Evolutionary conservation across 2,113 vertebrate genomes (phyloP).

Genomic region (Mus spicilegus): DNA sequence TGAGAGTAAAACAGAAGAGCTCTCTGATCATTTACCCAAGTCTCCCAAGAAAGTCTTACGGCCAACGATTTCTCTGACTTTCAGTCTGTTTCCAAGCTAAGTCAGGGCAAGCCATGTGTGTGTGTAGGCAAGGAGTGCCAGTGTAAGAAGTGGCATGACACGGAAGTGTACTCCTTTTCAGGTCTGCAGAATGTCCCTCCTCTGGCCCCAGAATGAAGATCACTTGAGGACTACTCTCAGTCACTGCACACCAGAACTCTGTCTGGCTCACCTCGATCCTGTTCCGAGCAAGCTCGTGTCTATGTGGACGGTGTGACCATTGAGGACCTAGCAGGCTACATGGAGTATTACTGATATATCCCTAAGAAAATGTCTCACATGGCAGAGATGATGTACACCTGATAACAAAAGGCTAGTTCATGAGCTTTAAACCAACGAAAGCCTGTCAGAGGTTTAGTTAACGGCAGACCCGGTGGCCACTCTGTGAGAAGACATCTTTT

Average conservation of each 20-base stretch:
- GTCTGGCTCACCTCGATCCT: constrained; percentile 94
- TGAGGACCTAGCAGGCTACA: constrained; percentile 98
- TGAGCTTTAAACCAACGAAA: constrained; percentile 77
- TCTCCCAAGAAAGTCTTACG: constrained; percentile 77
- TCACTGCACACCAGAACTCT: constrained; percentile 90
- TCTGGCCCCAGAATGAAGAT: constrained; percentile 88
- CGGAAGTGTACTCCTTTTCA: constrained; percentile 97
- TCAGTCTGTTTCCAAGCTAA: constrained; percentile 89
- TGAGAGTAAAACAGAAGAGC: constrained; percentile 76
- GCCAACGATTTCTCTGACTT: constrained; percentile 90
- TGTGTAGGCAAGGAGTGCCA: constrained; percentile 87
- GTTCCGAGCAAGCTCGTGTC: constrained; percentile 96
- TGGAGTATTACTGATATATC: constrained; percentile 98
- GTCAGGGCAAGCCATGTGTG: constrained; percentile 76
- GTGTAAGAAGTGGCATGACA: constrained; percentile 90
- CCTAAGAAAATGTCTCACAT: constrained; percentile 99
- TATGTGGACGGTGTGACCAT: constrained; percentile 98
- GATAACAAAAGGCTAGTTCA: constrained; percentile 71
- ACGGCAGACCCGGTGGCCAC: constrained; percentile 77
- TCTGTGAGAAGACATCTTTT: constrained; percentile 78
- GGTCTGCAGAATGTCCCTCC: constrained; percentile 92
- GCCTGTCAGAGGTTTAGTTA: constrained; percentile 76
- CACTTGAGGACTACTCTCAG: constrained; percentile 86
- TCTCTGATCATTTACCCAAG: constrained; percentile 69
- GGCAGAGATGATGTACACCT: constrained; percentile 99